Evolutionary conservation across 2,888 invertebrate genomes (phyloP).

Genomic region (Acrobasis suavella): DNA sequence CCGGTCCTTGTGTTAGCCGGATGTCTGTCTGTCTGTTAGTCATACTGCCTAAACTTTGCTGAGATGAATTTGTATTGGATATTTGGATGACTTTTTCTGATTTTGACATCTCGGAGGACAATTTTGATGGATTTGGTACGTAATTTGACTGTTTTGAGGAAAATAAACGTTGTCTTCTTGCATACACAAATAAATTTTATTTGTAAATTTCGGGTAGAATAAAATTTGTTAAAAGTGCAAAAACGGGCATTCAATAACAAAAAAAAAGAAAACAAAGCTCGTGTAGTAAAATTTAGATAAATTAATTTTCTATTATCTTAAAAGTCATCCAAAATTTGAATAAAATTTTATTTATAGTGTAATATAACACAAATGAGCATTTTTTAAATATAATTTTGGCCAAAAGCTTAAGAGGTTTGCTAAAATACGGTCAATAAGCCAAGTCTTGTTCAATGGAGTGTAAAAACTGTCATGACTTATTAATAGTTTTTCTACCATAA

Average conservation of each 20-base stretch:
- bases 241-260: no score
- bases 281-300: background rate
- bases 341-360: conserved; percentile 5
- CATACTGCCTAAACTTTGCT: conserved; percentile 14
- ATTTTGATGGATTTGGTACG: no score
- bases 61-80: conserved; percentile 7
- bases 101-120: background rate
- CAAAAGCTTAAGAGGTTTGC: background rate
- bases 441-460: background rate
- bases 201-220: no score
- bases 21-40: conserved; percentile 25
- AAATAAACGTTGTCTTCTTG: no score
- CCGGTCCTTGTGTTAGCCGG: conserved; percentile 14
- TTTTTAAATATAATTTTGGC: conserved; percentile 16
- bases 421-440: conserved; percentile 3
- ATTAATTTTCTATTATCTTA: background rate
- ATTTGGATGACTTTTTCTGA: conserved; percentile 11
- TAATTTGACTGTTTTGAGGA: no score
- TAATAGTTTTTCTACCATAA: conserved; percentile 4
- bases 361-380: conserved; percentile 12
- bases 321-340: conserved; percentile 10
- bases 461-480: conserved; percentile 16
- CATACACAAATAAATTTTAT: no score
- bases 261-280: background rate
- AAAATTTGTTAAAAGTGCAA: no score